Conservation (phyloP, 2,888 invertebrate genomes). For the Carcina quercana region DNA sequence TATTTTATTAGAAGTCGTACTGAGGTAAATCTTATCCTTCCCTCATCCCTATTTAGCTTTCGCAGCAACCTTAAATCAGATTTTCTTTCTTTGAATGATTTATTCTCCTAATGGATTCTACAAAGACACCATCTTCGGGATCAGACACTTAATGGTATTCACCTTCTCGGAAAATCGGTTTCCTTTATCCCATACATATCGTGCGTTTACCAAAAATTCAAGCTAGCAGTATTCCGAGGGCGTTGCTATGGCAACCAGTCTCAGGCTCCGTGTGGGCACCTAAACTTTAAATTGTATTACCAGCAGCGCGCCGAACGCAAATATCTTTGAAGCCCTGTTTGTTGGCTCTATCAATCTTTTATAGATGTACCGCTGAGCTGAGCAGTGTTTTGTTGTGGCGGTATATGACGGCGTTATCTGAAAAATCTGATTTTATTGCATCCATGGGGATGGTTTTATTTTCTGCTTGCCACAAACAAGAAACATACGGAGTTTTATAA, state of each 20-base stretch:
- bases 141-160: constrained; percentile 62
- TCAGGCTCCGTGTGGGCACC: constrained; percentile 65
- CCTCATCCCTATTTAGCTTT: no score
- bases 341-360: constrained; percentile 37
- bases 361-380: constrained; percentile 10
- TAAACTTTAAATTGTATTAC: constrained; percentile 72
- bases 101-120: constrained; percentile 42
- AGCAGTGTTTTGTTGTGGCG: no score
- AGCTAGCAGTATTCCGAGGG: constrained; percentile 54
- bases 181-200: constrained; percentile 58
- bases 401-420: no score
- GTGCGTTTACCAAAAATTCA: constrained; percentile 63
- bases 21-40: no score
- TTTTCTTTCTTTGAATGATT: constrained; percentile 9
- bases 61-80: no score
- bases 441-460: no score
- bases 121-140: constrained; percentile 34
- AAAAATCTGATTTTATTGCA: no score
- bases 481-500: no score
- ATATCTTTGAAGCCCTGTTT: constrained; percentile 39
- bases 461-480: no score
- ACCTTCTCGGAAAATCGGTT: constrained; percentile 66
- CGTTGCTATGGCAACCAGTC: constrained; percentile 63
- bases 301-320: constrained; percentile 44
- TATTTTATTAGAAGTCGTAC: no score